Percentiles rank a stretch among this genome's conserved stretches.
Conservation (phyloP, 2,888 invertebrate species). For the Drosophila ezoana region DNA sequence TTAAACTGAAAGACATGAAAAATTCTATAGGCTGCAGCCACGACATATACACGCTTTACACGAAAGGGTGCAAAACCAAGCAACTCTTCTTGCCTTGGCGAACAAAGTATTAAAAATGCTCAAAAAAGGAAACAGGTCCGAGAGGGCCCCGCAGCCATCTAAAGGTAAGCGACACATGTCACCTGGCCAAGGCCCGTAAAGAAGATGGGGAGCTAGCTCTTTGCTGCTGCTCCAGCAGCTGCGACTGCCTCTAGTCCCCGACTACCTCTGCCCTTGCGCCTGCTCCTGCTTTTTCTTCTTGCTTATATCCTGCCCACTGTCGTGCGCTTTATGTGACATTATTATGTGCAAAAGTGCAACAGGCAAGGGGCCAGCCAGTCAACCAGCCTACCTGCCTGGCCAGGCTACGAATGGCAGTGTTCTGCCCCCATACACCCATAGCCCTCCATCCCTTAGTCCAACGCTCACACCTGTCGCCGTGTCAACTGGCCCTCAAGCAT, state of each 20-base stretch:
- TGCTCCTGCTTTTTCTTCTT: constrained; percentile 8
- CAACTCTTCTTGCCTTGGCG: neutral
- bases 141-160: constrained; percentile 55
- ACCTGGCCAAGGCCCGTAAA: constrained; percentile 52
- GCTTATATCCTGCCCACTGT: constrained; percentile 68
- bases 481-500: constrained; percentile 54
- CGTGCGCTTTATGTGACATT: constrained; percentile 79
- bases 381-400: constrained; percentile 21
- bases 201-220: constrained; percentile 25
- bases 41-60: too few species aligned
- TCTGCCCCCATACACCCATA: neutral
- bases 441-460: neutral
- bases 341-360: constrained; percentile 80
- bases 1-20: too few species aligned
- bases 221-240: neutral
- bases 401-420: constrained; percentile 10
- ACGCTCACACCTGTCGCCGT: constrained; percentile 37
- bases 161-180: constrained; percentile 80
- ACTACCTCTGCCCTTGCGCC: neutral
- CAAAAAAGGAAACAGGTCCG: constrained; percentile 54
- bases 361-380: constrained; percentile 51
- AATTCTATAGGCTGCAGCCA: too few species aligned
- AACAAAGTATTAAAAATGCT: neutral
- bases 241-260: too few species aligned
- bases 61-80: neutral